These are phyloP conservation scores for Amia ocellicauda DNA, from an alignment of 2,113 vertebrate genomes.

Conservation along the genomic window DNA sequence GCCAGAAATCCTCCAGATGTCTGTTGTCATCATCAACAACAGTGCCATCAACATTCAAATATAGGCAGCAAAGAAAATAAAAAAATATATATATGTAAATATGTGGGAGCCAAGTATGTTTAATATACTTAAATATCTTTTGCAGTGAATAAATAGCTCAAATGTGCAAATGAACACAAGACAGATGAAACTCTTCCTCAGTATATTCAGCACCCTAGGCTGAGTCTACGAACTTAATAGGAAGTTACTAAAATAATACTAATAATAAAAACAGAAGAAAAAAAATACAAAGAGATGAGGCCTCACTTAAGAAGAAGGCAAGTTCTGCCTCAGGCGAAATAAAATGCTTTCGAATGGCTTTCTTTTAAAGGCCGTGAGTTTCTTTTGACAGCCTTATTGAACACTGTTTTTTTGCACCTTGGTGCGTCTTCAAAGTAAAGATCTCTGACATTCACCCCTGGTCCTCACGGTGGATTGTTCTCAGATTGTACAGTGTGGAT, in stretches of 20 bases:
- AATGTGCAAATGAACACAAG: conserved; percentile 29
- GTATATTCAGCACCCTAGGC: conserved; percentile 35
- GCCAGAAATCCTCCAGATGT: too few relatives aligned
- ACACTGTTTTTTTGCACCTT: conserved; percentile 1
- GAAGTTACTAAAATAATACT: conserved; percentile 1
- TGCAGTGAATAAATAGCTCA: conserved; percentile 28
- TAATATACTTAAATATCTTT: conserved; percentile 27
- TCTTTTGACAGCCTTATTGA: conserved; percentile 14
- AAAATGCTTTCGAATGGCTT: conserved; percentile 33
- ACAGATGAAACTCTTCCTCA: conserved; percentile 36
- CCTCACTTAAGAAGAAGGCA: conserved; percentile 46
- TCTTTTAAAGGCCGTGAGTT: conserved; percentile 29
- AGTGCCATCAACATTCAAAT: too few relatives aligned
- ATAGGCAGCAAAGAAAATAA: too few relatives aligned
- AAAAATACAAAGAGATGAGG: conserved; percentile 40
- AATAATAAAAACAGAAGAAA: conserved; percentile 24
- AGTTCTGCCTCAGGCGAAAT: conserved; percentile 35
- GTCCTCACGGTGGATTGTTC: too few relatives aligned
- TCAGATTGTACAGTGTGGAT: too few relatives aligned
- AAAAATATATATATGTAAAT: too few relatives aligned
- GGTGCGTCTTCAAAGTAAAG: not conserved
- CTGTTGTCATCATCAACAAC: too few relatives aligned
- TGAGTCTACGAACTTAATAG: conserved; percentile 33
- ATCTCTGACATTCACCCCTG: not conserved
- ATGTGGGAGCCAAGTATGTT: conserved; percentile 23